Evolutionary conservation across 1,140 invertebrate genomes (phyloP), one percentile per base, ranked within the genome.

Genomic region (Ceratitis capitata): DNA sequence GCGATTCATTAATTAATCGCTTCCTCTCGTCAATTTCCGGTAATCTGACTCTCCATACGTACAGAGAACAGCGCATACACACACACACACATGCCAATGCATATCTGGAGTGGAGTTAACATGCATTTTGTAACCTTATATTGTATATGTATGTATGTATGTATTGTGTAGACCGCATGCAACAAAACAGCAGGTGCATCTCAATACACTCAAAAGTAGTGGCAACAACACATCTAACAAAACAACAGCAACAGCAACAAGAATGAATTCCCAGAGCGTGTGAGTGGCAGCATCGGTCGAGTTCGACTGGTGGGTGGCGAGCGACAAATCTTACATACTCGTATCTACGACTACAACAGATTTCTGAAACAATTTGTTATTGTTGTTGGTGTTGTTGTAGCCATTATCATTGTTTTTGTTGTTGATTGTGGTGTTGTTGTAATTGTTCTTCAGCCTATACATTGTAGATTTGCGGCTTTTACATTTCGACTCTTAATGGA

Each of bases 11-110:
- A 78, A 78, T 78, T 78, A 78, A 78, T 45, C 69, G 69, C 39
- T 78, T 78, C 69, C 69, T 78, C 69, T 78, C 69, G 69, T 78
- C 69, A 78, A 78, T 78, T 78, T 78, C 69, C 69, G 69, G 69
- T 78, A 78, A 78, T 78, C 69, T 47, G 39, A 23, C n/a, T 26
- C 23, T n/a, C 23, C 56, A 42, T 26, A 45, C 23, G 69, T 39
- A 45, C 39, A 26, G 35, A 19, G 0, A 39, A 2, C 16, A n/a
- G 9, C 14, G n/a, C 32, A 69, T 14, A 69, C 14, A 69, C 29
- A 3, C 64, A 69, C 64, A 42, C 1, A 61, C 16, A 35, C 69
- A 47, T 61, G 0, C n/a, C n/a, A 0, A 29, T 32, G 9, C 23
- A 26, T 26, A 10, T 9, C 5, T 29, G 12, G n/a, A n/a, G n/a